Evolutionary conservation across 2,888 invertebrate genomes (phyloP).

Genomic region (Chalcosyrphus nemorum): DNA sequence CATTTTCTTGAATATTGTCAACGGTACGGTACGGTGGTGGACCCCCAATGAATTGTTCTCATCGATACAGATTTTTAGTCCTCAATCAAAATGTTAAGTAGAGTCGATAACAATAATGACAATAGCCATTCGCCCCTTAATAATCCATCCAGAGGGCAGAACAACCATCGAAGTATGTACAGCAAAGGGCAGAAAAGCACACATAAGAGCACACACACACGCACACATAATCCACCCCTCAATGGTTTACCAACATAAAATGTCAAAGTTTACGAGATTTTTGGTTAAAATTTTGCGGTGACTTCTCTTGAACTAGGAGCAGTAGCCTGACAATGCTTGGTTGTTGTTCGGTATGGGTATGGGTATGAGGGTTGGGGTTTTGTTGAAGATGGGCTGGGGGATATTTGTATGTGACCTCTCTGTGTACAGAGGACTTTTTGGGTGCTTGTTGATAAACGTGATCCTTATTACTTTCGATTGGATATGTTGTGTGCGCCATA

Average conservation of each 20-base stretch:
- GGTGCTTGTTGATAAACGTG: constrained; percentile 62
- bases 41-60: constrained; percentile 50
- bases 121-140: constrained; percentile 47
- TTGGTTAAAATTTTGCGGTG: constrained; percentile 69
- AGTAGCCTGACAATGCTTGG: constrained; percentile 11
- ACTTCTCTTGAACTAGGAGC: constrained; percentile 47
- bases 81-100: constrained; percentile 71
- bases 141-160: constrained; percentile 52
- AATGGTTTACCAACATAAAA: constrained; percentile 62
- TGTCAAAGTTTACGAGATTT: constrained; percentile 69
- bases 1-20: constrained; percentile 20
- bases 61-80: constrained; percentile 53
- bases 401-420: constrained; percentile 16
- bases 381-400: not conserved
- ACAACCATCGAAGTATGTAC: constrained; percentile 40
- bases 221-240: constrained; percentile 44
- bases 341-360: no score
- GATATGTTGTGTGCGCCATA: constrained; percentile 30
- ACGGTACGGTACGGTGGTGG: not conserved
- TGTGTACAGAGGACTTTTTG: constrained; percentile 41
- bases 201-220: constrained; percentile 19
- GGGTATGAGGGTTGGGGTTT: not conserved
- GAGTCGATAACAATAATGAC: constrained; percentile 69
- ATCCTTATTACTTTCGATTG: constrained; percentile 60
- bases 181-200: constrained; percentile 23